Base-by-base conservation (phyloP, 2,888 invertebrate species). In the Podabrus alpinus region DNA sequence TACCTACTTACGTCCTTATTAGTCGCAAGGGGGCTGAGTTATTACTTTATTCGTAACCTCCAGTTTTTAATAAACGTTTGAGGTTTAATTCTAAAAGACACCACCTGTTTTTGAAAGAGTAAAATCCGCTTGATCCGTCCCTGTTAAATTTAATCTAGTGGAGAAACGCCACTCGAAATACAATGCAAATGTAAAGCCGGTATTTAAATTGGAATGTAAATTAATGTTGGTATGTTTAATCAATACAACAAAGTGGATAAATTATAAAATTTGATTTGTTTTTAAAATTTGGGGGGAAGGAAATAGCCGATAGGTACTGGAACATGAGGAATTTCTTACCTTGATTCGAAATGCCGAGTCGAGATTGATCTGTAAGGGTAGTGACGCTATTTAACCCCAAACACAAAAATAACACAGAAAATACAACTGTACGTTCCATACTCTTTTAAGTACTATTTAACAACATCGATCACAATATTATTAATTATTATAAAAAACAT, bases 401-500 rank as follows among this genome's bases (percentile, higher is more conserved):
- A 61, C 70, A 70, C 60, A 74, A 67, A 59, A 70, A 29, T 13
- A 73, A 66, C 16, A 70, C 15, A 45, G 66, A 17, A 15, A 73
- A 73, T 45, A 16, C 69, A 29, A 62, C 21, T 59, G 21, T 64
- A 24, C 17, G 61, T 67, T 74, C 67, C 74, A 74, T 74, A 61
- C 25, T 74, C 66, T 64, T 45, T 69, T 74, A 74, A 74, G 70
- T 70, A 70, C 61, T 67, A 25, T 70, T 70, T 64, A 73, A 45
- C 64, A 69, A 66, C 72, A 72, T 72, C 59, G 45, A 45, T 45
- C 45, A 45, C 45, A 45, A 45, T 45, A 45, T 45, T 45, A 45
- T 45, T 45, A 45, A 45, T 45, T n/a, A 64, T 9, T 19, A 19
- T 64, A 19, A 64, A 64, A 64, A 64, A 64, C 62, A 64, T n/a